A percentile compares a stretch with the other conserved stretches of the same genome.
phyloP scores from a whole-genome alignment of 2,797 vertebrate genomes.

The Sebastes alutus region DNA sequence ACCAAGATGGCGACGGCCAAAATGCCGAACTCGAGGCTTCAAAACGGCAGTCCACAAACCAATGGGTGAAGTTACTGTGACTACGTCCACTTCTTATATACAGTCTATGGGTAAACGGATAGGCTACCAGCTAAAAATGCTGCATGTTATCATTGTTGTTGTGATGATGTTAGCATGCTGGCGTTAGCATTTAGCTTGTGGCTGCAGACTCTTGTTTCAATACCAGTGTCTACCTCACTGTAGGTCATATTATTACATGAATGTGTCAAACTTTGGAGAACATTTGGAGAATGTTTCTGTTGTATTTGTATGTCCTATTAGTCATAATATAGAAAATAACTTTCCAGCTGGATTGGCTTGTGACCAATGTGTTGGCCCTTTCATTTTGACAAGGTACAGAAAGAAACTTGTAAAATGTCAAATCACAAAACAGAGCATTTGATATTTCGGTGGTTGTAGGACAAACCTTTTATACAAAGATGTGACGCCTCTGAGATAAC shows the following conservation, averaged over 20 bases:
- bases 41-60: too few species aligned
- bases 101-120: too few species aligned
- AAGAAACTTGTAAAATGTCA: background rate
- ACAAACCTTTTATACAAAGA: conserved; percentile 10
- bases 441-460: conserved; percentile 12
- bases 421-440: conserved; percentile 6
- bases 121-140: too few species aligned
- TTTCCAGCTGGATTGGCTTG: background rate
- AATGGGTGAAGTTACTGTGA: too few species aligned
- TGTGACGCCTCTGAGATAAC: conserved; percentile 16
- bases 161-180: background rate
- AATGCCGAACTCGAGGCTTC: too few species aligned
- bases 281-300: background rate
- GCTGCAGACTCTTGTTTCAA: background rate
- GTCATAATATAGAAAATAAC: background rate
- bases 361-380: background rate
- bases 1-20: too few species aligned
- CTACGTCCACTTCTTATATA: too few species aligned
- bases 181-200: background rate
- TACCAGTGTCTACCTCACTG: background rate
- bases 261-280: background rate
- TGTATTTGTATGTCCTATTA: background rate
- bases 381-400: background rate
- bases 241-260: background rate
- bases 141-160: background rate